Conservation (phyloP, 1,140 invertebrate genomes). For the Anastatus disparis region DNA sequence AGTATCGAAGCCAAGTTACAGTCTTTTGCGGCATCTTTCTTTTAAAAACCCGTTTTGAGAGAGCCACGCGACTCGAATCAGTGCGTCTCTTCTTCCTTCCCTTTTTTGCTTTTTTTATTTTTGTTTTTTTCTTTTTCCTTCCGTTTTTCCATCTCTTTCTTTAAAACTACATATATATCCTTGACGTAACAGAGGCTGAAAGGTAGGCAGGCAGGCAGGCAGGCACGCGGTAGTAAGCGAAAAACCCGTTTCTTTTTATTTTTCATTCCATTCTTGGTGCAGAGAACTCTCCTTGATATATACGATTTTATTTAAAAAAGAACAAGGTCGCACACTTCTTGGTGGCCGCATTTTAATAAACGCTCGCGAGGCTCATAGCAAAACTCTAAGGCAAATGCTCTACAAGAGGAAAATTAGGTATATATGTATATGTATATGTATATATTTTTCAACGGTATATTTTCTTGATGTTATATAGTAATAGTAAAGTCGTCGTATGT, state of each 20-base stretch:
- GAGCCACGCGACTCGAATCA: slow-evolving; percentile 47
- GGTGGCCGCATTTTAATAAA: slow-evolving; percentile 49
- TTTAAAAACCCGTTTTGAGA: slow-evolving; percentile 50
- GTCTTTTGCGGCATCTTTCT: slow-evolving; percentile 18
- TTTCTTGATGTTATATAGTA: slow-evolving; percentile 45
- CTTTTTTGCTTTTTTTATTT: neutral
- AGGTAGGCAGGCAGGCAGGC: too few species aligned
- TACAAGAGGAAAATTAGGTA: slow-evolving; percentile 55
- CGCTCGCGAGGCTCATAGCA: slow-evolving; percentile 51
- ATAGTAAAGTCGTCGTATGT: too few species aligned
- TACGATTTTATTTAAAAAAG: slow-evolving; percentile 46
- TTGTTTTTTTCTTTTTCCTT: neutral
- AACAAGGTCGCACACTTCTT: slow-evolving; percentile 45
- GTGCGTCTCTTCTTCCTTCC: neutral
- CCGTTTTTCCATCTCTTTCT: neutral
- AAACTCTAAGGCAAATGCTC: too few species aligned
- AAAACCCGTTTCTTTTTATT: slow-evolving; percentile 40
- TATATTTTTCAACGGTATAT: slow-evolving; percentile 53
- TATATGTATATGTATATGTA: too few species aligned
- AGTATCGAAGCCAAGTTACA: too few species aligned
- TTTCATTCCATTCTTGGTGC: too few species aligned
- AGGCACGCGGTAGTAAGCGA: too few species aligned
- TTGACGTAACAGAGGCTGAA: too few species aligned
- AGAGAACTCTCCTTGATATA: too few species aligned
- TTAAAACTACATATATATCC: neutral